Evolutionary conservation across 37 sponge, comb jelly and placozoan genomes (phyloP).

Genomic region (Oopsacas minuta): DNA sequence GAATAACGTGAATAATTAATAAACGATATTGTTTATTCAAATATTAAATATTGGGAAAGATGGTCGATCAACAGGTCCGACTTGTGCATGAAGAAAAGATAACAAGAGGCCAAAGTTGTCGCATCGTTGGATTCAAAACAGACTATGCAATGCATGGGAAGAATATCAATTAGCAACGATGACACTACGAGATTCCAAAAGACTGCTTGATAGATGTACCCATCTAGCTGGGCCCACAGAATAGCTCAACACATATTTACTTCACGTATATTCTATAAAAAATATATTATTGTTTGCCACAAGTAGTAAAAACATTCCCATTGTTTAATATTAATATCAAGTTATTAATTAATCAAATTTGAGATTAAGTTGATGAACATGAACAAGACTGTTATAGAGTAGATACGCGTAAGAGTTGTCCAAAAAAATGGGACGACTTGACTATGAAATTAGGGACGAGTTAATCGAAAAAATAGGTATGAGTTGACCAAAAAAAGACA

Average conservation of each 20-base stretch:
- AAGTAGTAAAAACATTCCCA: background rate
- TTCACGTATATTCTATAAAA: background rate
- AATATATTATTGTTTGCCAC: background rate
- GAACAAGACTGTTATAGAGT: background rate
- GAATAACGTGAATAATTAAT: background rate
- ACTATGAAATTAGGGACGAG: background rate
- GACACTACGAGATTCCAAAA: background rate
- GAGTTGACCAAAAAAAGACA: background rate
- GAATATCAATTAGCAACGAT: background rate
- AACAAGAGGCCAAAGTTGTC: background rate
- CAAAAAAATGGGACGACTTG: background rate
- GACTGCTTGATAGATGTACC: background rate
- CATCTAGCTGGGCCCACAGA: background rate
- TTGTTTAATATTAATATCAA: background rate
- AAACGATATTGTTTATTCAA: background rate
- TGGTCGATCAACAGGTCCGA: background rate
- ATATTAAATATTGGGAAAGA: background rate
- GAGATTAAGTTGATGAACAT: background rate
- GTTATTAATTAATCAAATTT: background rate
- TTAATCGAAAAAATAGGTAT: background rate
- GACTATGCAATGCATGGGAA: background rate
- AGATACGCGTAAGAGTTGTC: background rate
- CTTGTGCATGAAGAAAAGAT: conserved; percentile 9
- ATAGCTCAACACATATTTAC: background rate
- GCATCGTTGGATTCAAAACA: background rate